Evolutionary conservation across 2,797 vertebrate genomes (phyloP).

Genomic region (Fratercula arctica): DNA sequence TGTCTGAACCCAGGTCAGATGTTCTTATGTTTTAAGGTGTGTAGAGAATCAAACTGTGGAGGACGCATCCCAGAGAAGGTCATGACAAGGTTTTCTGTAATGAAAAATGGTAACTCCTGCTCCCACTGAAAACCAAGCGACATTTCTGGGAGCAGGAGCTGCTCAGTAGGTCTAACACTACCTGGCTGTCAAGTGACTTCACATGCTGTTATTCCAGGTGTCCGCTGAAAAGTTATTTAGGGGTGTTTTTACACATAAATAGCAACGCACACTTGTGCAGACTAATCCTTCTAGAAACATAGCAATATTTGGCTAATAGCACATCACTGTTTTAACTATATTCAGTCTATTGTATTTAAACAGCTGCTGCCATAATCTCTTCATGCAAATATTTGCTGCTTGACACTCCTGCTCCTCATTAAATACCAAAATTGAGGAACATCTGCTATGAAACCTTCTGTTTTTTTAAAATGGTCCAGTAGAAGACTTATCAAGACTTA

Average conservation of each 20-base stretch:
- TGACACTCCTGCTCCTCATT: not conserved
- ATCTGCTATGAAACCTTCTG: not conserved
- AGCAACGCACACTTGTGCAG: not conserved
- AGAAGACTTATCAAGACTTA: not conserved
- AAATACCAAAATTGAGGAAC: not conserved
- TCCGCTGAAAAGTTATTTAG: not conserved
- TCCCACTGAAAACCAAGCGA: not conserved
- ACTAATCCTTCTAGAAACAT: not conserved
- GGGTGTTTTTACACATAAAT: not conserved
- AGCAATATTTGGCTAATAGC: not conserved
- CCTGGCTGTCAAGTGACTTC: not conserved
- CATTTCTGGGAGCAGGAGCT: not conserved
- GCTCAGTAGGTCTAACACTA: no score
- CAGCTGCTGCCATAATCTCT: not conserved
- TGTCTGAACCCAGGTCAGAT: not conserved
- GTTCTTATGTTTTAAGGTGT: not conserved
- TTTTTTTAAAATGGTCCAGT: not conserved
- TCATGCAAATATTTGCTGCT: constrained; percentile 18
- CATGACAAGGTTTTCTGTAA: not conserved
- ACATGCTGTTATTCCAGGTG: not conserved
- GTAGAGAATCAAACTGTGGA: not conserved
- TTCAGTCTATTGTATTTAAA: not conserved
- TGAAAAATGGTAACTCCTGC: not conserved
- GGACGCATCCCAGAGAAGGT: not conserved
- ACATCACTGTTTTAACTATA: not conserved